Evolutionary conservation across 2,113 vertebrate genomes (phyloP).

Genomic region (Oreochromis spilurus): DNA sequence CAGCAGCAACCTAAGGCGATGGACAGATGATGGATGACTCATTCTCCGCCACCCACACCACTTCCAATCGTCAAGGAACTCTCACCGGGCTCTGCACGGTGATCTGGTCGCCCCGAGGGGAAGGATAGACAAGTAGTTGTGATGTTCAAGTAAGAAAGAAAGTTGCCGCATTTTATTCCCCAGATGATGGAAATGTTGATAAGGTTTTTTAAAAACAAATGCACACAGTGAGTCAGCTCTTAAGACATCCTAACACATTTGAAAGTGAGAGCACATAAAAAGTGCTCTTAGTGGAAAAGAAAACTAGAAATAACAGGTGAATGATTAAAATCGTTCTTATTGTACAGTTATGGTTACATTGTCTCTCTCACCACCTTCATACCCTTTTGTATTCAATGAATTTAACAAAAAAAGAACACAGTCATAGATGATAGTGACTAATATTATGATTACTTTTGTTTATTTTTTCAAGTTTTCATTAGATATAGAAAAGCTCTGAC

Average conservation of each 20-base stretch:
- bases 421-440: neutral
- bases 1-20: neutral
- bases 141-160: neutral
- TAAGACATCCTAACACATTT: neutral
- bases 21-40: constrained; percentile 48
- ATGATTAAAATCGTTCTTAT: neutral
- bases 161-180: neutral
- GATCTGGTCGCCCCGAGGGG: neutral
- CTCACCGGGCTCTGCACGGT: neutral
- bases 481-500: neutral
- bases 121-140: neutral
- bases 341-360: neutral
- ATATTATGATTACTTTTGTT: neutral
- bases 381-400: neutral
- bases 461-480: neutral
- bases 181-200: neutral
- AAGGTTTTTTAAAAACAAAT: neutral
- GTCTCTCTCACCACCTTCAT: neutral
- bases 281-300: neutral
- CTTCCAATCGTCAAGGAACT: constrained; percentile 5
- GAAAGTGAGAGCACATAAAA: neutral
- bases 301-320: neutral
- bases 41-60: constrained; percentile 21
- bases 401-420: neutral
- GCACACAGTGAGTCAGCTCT: neutral